Percentiles rank a stretch among this genome's conserved stretches.
Conservation (phyloP, 1,140 invertebrate genomes). For the Asbolus verrucosus region DNA sequence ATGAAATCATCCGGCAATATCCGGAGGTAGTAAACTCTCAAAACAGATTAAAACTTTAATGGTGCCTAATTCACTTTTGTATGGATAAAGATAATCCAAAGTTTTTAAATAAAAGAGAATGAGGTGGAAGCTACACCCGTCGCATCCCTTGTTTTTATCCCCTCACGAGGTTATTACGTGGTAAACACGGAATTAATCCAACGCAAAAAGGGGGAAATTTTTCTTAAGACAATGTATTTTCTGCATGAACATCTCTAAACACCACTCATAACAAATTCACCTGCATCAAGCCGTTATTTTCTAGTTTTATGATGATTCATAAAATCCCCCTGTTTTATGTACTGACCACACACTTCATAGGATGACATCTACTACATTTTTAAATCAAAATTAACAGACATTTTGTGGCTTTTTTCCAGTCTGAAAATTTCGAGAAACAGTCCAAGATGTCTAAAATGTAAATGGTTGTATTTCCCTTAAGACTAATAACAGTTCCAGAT, state of each 20-base stretch:
- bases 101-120: neutral
- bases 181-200: neutral
- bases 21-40: too few species aligned
- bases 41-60: too few species aligned
- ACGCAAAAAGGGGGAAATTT: neutral
- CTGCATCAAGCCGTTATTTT: neutral
- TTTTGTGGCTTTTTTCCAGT: neutral
- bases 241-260: neutral
- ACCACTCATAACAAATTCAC: neutral
- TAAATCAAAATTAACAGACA: neutral
- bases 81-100: too few species aligned
- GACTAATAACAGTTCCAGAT: constrained; percentile 1
- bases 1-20: too few species aligned
- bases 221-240: neutral
- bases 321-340: constrained; percentile 1
- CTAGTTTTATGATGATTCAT: constrained; percentile 2
- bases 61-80: too few species aligned
- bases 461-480: neutral
- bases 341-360: neutral
- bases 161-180: neutral
- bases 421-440: neutral
- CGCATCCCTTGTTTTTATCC: neutral
- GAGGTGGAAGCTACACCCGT: too few species aligned
- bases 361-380: neutral
- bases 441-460: neutral